Percentiles rank a stretch among this genome's conserved stretches.
Evolutionary conservation across 2,113 vertebrate species (phyloP).

Genomic region (Psophia crepitans): DNA sequence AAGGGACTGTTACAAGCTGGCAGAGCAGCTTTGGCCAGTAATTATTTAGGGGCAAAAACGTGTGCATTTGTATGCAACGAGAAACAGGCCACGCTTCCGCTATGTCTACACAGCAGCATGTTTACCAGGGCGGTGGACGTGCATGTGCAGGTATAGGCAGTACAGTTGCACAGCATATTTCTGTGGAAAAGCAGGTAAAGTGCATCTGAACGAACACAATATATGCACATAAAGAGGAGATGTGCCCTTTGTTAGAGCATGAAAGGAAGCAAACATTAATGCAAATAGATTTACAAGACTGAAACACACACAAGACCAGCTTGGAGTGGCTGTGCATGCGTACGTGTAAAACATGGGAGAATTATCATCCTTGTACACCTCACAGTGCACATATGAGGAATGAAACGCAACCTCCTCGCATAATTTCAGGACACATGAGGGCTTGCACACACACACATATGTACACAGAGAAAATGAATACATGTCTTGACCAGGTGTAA

Average conservation of each 20-base stretch:
- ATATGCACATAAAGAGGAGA: neutral
- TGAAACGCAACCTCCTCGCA: neutral
- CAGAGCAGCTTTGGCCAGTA: neutral
- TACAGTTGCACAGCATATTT: neutral
- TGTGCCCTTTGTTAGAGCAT: neutral
- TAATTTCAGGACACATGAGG: neutral
- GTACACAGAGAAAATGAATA: neutral
- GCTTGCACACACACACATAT: accelerated
- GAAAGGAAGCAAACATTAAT: neutral
- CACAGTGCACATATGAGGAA: neutral
- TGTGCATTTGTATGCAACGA: neutral
- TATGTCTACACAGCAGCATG: neutral
- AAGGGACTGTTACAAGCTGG: neutral
- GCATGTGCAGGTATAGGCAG: neutral
- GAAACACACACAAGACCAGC: neutral
- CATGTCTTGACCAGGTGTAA: neutral
- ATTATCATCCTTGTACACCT: neutral
- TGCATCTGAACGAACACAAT: neutral
- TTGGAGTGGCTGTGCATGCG: too few relatives aligned
- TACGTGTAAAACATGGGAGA: accelerated
- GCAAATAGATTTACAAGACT: neutral
- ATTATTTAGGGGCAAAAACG: neutral
- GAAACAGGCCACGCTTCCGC: neutral
- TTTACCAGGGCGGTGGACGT: neutral
- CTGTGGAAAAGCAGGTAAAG: neutral